These are phyloP conservation scores for Apus apus DNA, from an alignment of 2,113 vertebrate species.

Conservation along the genomic window DNA sequence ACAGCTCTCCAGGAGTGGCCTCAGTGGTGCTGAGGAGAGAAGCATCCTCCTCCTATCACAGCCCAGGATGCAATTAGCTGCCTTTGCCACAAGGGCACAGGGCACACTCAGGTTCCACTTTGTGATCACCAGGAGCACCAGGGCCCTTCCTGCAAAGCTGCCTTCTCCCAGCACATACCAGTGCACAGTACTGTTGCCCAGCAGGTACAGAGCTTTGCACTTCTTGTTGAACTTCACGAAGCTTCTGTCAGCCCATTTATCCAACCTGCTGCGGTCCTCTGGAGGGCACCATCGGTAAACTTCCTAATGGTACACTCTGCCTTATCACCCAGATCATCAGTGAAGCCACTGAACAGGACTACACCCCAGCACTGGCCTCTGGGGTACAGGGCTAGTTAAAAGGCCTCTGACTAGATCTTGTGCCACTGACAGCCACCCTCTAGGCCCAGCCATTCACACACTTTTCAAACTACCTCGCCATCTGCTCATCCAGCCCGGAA, in stretches of 20 bases:
- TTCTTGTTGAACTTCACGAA: not conserved
- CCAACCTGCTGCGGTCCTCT: fast-evolving
- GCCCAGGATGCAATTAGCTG: fast-evolving
- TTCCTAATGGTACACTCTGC: fast-evolving
- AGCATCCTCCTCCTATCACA: not conserved
- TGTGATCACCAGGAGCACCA: not conserved
- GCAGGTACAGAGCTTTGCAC: fast-evolving
- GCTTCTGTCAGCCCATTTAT: not conserved
- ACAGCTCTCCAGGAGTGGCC: fast-evolving
- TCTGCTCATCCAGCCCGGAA: not conserved
- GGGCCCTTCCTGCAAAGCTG: not conserved
- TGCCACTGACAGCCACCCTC: not conserved
- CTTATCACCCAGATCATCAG: not conserved
- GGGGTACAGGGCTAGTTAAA: fast-evolving
- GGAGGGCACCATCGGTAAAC: not conserved
- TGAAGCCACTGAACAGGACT: fast-evolving
- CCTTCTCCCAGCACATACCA: fast-evolving
- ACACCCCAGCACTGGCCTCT: fast-evolving
- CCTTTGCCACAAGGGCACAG: not conserved
- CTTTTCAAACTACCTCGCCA: not conserved
- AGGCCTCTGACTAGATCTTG: not conserved
- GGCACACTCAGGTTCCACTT: fast-evolving
- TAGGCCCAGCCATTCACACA: fast-evolving
- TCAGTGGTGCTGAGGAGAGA: not conserved
- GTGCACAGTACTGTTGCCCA: fast-evolving